These are phyloP conservation scores for Rapana venosa DNA, from an alignment of 2,888 invertebrate species.

Conservation along the genomic window DNA sequence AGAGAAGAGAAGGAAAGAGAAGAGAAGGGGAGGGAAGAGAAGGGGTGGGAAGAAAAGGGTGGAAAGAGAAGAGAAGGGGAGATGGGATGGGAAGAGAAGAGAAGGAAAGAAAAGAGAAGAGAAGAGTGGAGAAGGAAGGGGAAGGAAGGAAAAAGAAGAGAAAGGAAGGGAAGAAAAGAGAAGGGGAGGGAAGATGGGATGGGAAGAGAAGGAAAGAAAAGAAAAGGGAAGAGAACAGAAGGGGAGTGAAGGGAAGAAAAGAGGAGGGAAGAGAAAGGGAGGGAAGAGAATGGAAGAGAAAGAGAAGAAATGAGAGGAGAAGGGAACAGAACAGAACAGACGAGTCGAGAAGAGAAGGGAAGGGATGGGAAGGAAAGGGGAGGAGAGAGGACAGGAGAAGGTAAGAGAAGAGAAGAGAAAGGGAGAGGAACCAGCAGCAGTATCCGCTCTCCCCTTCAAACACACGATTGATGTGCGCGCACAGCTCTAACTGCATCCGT, in stretches of 20 bases:
- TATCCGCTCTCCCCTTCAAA: not conserved
- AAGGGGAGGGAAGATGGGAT: not conserved
- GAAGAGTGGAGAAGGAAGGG: not conserved
- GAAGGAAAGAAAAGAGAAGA: not conserved
- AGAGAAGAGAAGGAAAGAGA: not conserved
- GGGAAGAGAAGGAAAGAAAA: not conserved
- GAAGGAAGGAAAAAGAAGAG: not conserved
- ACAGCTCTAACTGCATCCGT: no score
- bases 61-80: not conserved
- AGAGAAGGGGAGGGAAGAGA: not conserved
- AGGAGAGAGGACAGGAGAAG: not conserved
- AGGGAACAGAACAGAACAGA: not conserved
- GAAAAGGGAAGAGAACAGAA: not conserved
- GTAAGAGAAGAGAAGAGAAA: not conserved
- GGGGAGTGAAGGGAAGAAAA: not conserved
- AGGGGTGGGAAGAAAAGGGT: not conserved
- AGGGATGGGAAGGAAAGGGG: not conserved
- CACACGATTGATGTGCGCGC: no score
- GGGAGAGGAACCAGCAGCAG: not conserved
- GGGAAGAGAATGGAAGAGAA: not conserved
- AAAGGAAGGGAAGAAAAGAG: not conserved
- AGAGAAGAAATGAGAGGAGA: not conserved
- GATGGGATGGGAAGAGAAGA: not conserved
- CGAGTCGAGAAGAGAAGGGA: not conserved
- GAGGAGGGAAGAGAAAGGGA: not conserved